phyloP scores from a whole-genome alignment of 92 coral and sea anemone species.

The Zoanthus solanderi region DNA sequence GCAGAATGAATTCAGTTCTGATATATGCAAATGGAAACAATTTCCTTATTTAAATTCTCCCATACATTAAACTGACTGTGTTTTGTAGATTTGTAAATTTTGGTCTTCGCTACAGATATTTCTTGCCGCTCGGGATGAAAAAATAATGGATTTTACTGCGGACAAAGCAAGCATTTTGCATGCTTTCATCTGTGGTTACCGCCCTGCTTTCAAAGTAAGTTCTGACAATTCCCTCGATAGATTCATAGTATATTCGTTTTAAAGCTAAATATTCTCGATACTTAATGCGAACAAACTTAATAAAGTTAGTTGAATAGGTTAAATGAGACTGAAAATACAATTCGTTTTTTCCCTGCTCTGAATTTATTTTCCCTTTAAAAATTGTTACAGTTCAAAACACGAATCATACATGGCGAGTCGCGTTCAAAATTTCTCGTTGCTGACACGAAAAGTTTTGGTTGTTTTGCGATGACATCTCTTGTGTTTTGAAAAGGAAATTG shows the following conservation, averaged over 20 bases:
- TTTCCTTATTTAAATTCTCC: constrained; percentile 99
- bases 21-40: constrained; percentile 99
- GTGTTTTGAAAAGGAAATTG: constrained; percentile 39
- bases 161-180: constrained; percentile 5
- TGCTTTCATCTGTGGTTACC: constrained; percentile 26
- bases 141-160: constrained; percentile 25
- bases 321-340: constrained; percentile 2
- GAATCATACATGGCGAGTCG: constrained; percentile 39
- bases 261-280: background rate
- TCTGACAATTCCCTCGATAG: constrained; percentile 7
- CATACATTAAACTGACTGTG: constrained; percentile 95
- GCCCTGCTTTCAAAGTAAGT: constrained; percentile 52
- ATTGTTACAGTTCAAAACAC: constrained; percentile 41
- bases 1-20: constrained; percentile 79
- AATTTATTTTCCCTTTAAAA: constrained; percentile 36
- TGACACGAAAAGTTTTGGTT: constrained; percentile 4
- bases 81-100: constrained; percentile 82
- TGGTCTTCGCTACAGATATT: constrained; percentile 38
- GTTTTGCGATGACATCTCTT: constrained; percentile 32
- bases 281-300: background rate
- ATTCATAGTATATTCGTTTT: constrained; percentile 27
- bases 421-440: constrained; percentile 17
- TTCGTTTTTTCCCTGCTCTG: constrained; percentile 16
- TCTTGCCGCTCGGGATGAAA: constrained; percentile 17
- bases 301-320: background rate